Conservation (phyloP, 2,113 vertebrate species). For the Cichladusa arquata region DNA sequence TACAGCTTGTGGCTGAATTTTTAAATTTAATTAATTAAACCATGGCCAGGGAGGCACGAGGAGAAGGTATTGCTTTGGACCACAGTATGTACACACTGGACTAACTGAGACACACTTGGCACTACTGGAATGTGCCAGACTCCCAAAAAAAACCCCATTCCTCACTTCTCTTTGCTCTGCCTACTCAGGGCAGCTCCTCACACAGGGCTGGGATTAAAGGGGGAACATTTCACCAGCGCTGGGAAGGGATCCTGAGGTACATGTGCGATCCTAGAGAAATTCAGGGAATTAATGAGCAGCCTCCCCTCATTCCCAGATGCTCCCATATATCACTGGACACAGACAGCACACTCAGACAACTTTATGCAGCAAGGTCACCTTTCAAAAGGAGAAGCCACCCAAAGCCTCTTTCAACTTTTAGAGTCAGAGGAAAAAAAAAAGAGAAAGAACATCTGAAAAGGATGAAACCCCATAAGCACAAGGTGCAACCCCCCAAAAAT, state of each 20-base stretch:
- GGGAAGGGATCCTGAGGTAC: neutral
- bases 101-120: neutral
- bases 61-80: neutral
- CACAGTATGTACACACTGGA: neutral
- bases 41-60: neutral
- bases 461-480: neutral
- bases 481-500: neutral
- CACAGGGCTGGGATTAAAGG: neutral
- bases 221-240: neutral
- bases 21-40: neutral
- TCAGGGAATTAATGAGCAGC: neutral
- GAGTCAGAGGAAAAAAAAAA: neutral
- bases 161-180: neutral
- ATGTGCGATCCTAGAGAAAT: neutral
- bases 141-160: neutral
- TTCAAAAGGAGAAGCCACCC: neutral
- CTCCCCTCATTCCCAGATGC: neutral
- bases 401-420: slow-evolving; percentile 2
- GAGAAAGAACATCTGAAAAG: neutral
- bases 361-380: neutral
- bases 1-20: neutral
- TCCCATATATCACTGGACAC: neutral
- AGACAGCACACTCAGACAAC: neutral
- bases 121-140: neutral
- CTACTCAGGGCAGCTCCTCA: neutral